These are phyloP conservation scores for Manis crassicaudata DNA, from an alignment of 2,797 vertebrate genomes.

Conservation along the genomic window DNA sequence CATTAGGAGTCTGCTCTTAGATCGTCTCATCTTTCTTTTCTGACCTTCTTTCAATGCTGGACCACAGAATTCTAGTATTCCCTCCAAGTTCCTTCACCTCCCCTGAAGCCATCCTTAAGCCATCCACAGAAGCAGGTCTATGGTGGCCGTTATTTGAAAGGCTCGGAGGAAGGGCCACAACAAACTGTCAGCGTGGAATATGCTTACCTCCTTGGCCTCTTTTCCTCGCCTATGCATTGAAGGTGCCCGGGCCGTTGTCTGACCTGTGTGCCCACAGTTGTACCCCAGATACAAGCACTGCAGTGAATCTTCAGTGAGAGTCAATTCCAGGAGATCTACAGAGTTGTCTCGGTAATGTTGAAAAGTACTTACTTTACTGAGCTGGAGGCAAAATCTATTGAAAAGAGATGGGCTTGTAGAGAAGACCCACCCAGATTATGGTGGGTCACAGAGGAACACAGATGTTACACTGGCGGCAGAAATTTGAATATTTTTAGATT, in stretches of 20 bases:
- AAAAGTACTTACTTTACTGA: not conserved
- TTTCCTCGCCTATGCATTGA: accelerated
- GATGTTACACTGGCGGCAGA: not conserved
- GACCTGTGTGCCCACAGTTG: accelerated
- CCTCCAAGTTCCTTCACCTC: not conserved
- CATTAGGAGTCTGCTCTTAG: not conserved
- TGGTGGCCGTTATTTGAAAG: not conserved
- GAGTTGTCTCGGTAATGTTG: not conserved
- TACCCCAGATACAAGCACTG: accelerated
- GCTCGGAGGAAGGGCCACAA: not conserved
- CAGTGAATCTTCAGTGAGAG: not conserved
- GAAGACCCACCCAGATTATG: not conserved
- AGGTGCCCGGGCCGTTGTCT: not conserved
- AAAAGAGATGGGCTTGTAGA: not conserved
- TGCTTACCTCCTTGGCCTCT: not conserved
- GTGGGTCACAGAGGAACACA: not conserved
- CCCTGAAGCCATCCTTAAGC: not conserved
- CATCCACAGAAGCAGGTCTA: not conserved
- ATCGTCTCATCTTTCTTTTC: not conserved
- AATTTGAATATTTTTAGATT: not conserved
- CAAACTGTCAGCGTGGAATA: accelerated
- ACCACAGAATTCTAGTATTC: not conserved
- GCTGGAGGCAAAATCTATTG: not conserved
- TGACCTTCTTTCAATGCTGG: not conserved
- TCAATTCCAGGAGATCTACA: not conserved